phyloP scores from a whole-genome alignment of 2,888 invertebrate genomes.

The Prenolepis imparis region DNA sequence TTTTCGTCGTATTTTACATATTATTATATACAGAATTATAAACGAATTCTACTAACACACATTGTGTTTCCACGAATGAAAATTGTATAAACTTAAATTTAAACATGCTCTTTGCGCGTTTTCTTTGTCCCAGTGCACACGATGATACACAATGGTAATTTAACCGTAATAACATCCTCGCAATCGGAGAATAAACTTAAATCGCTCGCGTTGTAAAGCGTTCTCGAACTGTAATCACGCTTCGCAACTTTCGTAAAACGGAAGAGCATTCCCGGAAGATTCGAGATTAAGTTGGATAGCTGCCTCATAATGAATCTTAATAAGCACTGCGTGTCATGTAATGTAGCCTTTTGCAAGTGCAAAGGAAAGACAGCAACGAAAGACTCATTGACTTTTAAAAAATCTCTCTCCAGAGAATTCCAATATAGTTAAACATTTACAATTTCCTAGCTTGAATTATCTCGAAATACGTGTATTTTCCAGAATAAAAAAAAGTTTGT shows the following conservation, averaged over 20 bases:
- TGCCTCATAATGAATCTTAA: not conserved
- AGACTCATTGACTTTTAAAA: not conserved
- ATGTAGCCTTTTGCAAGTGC: not conserved
- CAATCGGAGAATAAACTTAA: constrained; percentile 19
- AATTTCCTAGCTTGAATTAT: not conserved
- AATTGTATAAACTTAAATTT: not conserved
- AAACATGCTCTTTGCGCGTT: not conserved
- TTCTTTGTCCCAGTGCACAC: constrained; percentile 2
- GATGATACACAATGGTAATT: constrained; percentile 8
- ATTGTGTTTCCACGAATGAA: not conserved
- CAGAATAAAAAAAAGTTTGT: not conserved
- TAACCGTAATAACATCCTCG: not conserved
- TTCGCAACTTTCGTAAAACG: constrained; percentile 11
- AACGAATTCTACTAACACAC: not conserved
- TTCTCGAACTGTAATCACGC: constrained; percentile 18
- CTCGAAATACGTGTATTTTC: not conserved
- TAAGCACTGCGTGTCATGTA: not conserved
- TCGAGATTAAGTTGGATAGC: constrained; percentile 11
- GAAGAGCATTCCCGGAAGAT: constrained; percentile 22
- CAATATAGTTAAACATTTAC: not conserved
- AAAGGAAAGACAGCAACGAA: not conserved
- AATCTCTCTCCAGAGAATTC: not conserved
- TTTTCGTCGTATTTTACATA: not conserved
- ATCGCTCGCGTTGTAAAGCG: not conserved
- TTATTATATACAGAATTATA: not conserved